Evolutionary conservation across 2,113 vertebrate species (phyloP), one percentile per base, ranked within the genome.

Genomic region (Seriola rivoliana): DNA sequence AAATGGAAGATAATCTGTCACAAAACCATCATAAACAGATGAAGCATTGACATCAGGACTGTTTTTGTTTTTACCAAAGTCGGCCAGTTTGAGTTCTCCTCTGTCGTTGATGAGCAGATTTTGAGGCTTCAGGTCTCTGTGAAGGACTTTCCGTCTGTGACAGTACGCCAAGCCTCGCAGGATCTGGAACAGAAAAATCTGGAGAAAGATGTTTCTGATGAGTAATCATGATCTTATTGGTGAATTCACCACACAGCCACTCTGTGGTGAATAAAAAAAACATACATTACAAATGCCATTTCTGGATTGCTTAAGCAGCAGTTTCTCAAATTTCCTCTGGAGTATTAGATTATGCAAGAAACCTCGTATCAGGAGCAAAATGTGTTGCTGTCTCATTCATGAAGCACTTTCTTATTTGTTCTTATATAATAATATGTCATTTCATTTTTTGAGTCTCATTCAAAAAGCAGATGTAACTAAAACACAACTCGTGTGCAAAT

Each of bases 81-180:
- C 97, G 0, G 97, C 97, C 74, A 97, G 94, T 81, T 97, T 97
- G 85, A 97, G 96, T 62, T 97, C 97, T 75, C 97, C 97, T 78
- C 95, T 92, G 81, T 97, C 97, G 0, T 96, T 97, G 88, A 97
- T 97, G 54, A 97, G 96, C 66, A 97, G 93, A 83, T 97, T 97
- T 90, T 97, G 97, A 23, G 97, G 97, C 85, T 97, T 97, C 87
- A 97, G 93, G 94, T 97, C 96, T 89, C 97, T 89, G 88, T 97
- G 97, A 66, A 97, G 95, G 82, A 97, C 96, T 88, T 97, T 97
- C 92, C 96, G 94, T 58, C 85, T 89, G 88, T 97, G 97, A 91
- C 97, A 97, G 87, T 97, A 97, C 8, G 95, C 94, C 67, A 97
- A 91, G 19, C 96, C 97, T 74, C 96, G 93, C 73, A 97, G 92